Evolutionary conservation across 1,140 invertebrate species (phyloP).

Genomic region (Scaptomyza hsui): DNA sequence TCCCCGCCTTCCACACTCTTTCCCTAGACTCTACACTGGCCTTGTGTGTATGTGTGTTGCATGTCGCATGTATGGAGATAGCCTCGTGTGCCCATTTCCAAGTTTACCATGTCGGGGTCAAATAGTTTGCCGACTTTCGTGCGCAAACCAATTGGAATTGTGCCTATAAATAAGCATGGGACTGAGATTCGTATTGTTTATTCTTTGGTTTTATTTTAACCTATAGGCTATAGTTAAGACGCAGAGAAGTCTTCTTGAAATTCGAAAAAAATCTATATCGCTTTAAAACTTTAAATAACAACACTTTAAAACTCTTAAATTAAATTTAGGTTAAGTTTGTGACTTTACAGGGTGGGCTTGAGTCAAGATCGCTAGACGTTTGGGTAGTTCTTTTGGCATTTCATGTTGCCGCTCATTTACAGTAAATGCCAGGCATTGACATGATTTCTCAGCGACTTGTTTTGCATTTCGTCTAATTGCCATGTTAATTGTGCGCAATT

Average conservation of each 20-base stretch:
- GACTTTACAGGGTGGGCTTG: background rate
- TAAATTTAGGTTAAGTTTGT: background rate
- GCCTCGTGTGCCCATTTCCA: slow-evolving; percentile 74
- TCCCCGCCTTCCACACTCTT: background rate
- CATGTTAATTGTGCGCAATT: slow-evolving; percentile 70
- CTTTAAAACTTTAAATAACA: too few relatives aligned
- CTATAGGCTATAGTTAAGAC: background rate
- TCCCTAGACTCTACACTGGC: too few relatives aligned
- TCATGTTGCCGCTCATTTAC: slow-evolving; percentile 69
- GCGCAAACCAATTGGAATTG: slow-evolving; percentile 66
- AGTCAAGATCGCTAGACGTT: slow-evolving; percentile 2
- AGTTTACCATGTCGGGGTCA: slow-evolving; percentile 82
- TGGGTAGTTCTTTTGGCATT: slow-evolving; percentile 32
- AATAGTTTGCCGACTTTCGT: slow-evolving; percentile 69
- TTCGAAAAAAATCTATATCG: too few relatives aligned
- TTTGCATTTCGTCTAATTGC: slow-evolving; percentile 57
- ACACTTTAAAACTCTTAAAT: too few relatives aligned
- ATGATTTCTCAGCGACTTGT: slow-evolving; percentile 60
- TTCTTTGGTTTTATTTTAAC: slow-evolving; percentile 8
- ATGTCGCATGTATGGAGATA: slow-evolving; percentile 57
- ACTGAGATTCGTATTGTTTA: slow-evolving; percentile 46
- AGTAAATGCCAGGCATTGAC: slow-evolving; percentile 74
- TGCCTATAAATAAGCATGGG: slow-evolving; percentile 61
- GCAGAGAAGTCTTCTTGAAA: background rate
- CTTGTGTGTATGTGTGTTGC: slow-evolving; percentile 20